Percentiles rank a stretch among this genome's conserved stretches.
Conservation (phyloP, 2,113 vertebrate genomes). For the Pygoscelis adeliae region DNA sequence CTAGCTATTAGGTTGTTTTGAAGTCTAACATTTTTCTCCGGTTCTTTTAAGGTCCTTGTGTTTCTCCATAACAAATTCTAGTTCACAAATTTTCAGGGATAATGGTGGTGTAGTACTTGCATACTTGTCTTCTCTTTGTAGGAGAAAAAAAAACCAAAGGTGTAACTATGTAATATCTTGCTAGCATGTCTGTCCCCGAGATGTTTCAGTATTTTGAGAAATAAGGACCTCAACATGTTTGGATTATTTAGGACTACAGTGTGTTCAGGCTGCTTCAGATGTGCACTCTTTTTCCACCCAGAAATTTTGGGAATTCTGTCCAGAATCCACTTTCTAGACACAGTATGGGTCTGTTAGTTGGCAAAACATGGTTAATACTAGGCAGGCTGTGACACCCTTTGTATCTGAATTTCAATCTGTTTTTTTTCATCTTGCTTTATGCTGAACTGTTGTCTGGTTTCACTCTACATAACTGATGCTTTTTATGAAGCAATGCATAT, state of each 20-base stretch:
- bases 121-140: neutral
- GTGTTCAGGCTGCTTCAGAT: neutral
- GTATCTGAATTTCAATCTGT: neutral
- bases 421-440: neutral
- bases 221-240: neutral
- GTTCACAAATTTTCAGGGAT: neutral
- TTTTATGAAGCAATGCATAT: neutral
- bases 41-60: neutral
- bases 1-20: neutral
- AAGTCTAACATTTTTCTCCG: neutral
- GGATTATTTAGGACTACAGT: neutral
- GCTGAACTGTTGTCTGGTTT: neutral
- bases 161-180: neutral
- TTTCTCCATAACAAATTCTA: neutral
- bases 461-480: neutral
- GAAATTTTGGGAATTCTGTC: neutral
- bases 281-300: neutral
- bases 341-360: neutral
- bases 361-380: neutral
- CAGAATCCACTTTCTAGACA: neutral
- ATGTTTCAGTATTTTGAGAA: neutral
- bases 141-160: neutral
- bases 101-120: neutral
- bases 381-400: neutral
- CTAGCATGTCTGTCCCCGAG: neutral